Conservation (phyloP, 2,888 invertebrate species). For the Rhamnusium bicolor region DNA sequence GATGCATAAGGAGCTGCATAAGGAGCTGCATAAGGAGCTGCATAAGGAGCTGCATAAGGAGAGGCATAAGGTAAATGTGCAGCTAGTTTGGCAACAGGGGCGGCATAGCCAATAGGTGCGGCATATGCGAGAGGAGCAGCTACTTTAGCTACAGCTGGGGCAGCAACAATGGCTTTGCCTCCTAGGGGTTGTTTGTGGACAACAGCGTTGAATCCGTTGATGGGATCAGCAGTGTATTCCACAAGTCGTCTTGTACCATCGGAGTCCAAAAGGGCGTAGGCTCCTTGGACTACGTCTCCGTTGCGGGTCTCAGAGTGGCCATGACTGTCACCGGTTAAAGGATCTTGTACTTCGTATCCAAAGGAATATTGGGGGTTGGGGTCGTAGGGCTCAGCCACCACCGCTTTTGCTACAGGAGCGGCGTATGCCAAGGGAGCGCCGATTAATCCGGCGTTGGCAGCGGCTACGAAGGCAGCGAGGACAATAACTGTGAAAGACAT, state of each 20-base stretch:
- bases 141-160: slow-evolving; percentile 69
- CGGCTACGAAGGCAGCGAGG: slow-evolving; percentile 15
- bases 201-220: slow-evolving; percentile 79
- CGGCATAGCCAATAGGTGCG: slow-evolving; percentile 35
- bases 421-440: not conserved
- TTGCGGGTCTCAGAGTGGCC: slow-evolving; percentile 73
- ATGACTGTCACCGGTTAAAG: slow-evolving; percentile 76
- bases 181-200: slow-evolving; percentile 76
- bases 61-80: not conserved
- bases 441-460: slow-evolving; percentile 5
- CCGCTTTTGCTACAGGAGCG: slow-evolving; percentile 67
- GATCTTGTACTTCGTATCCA: slow-evolving; percentile 80
- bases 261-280: slow-evolving; percentile 77
- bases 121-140: slow-evolving; percentile 23
- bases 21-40: no score
- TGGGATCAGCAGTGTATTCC: slow-evolving; percentile 78
- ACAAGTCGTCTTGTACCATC: slow-evolving; percentile 78
- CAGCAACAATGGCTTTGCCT: slow-evolving; percentile 59
- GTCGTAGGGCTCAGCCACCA: slow-evolving; percentile 70
- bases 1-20: not conserved
- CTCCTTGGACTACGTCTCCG: slow-evolving; percentile 77
- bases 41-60: not conserved
- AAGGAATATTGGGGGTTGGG: slow-evolving; percentile 80
- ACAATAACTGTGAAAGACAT: not conserved
- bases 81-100: slow-evolving; percentile 21